phyloP scores from a whole-genome alignment of 2,797 vertebrate genomes.

The Pempheris klunzingeri region DNA sequence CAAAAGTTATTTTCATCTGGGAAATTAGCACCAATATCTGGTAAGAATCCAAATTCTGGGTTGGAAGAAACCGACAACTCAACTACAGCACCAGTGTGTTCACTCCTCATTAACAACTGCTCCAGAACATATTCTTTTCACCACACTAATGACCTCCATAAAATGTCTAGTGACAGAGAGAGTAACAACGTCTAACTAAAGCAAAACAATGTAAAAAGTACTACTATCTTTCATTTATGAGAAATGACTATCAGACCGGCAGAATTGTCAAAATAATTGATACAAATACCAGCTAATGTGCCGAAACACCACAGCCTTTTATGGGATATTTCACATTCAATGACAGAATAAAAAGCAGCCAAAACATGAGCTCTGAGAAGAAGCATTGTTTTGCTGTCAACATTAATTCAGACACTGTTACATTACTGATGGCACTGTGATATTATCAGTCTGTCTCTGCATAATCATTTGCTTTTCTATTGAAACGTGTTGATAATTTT shows the following conservation, averaged over 20 bases:
- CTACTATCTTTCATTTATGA: neutral
- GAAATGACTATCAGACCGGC: neutral
- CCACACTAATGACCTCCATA: conserved; percentile 5
- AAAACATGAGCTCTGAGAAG: neutral
- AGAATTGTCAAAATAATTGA: conserved; percentile 22
- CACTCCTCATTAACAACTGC: conserved; percentile 38
- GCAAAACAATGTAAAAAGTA: neutral
- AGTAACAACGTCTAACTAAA: neutral
- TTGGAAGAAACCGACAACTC: conserved; percentile 5
- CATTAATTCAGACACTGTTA: conserved; percentile 7
- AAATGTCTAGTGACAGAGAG: neutral
- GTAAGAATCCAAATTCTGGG: conserved; percentile 16
- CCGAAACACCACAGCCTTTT: neutral
- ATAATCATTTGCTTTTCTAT: conserved; percentile 10
- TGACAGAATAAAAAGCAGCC: neutral
- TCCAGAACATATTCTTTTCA: conserved; percentile 11
- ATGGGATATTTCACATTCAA: conserved; percentile 29
- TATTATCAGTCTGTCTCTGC: neutral
- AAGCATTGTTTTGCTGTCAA: conserved; percentile 21
- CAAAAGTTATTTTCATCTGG: conserved; percentile 37
- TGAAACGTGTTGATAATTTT: conserved; percentile 20
- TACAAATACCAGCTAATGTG: neutral
- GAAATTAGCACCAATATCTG: conserved; percentile 24
- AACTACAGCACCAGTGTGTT: conserved; percentile 6
- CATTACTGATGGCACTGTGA: neutral